Evolutionary conservation across 1,140 invertebrate species (phyloP).

Genomic region (Tetranychus urticae): DNA sequence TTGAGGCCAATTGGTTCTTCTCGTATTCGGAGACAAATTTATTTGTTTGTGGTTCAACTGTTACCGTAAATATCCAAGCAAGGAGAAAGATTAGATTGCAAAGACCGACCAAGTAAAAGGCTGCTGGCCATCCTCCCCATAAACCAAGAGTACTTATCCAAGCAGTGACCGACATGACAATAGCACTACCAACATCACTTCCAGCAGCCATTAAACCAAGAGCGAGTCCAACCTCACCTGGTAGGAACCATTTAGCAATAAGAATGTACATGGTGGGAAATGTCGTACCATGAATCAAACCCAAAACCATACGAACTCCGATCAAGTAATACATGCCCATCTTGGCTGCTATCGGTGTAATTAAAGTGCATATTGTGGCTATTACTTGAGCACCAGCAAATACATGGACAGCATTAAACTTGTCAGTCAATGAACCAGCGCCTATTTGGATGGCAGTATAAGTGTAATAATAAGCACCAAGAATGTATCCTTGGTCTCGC

Average conservation of each 20-base stretch:
- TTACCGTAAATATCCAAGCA: too few species aligned
- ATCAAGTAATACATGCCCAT: background rate
- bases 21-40: too few species aligned
- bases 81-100: too few species aligned
- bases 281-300: background rate
- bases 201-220: too few species aligned
- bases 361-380: background rate
- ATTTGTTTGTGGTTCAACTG: too few species aligned
- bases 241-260: background rate
- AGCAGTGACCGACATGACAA: too few species aligned
- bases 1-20: too few species aligned
- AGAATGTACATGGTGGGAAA: background rate
- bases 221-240: too few species aligned
- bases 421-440: conserved; percentile 47
- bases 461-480: conserved; percentile 64
- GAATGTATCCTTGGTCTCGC: conserved; percentile 26
- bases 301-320: background rate
- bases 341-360: background rate
- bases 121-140: too few species aligned
- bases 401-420: conserved; percentile 16
- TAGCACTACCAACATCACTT: too few species aligned
- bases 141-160: too few species aligned
- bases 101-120: too few species aligned
- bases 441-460: conserved; percentile 59
- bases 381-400: background rate